Base-by-base conservation (phyloP, 2,797 vertebrate species). In the Xenopus petersii region DNA sequence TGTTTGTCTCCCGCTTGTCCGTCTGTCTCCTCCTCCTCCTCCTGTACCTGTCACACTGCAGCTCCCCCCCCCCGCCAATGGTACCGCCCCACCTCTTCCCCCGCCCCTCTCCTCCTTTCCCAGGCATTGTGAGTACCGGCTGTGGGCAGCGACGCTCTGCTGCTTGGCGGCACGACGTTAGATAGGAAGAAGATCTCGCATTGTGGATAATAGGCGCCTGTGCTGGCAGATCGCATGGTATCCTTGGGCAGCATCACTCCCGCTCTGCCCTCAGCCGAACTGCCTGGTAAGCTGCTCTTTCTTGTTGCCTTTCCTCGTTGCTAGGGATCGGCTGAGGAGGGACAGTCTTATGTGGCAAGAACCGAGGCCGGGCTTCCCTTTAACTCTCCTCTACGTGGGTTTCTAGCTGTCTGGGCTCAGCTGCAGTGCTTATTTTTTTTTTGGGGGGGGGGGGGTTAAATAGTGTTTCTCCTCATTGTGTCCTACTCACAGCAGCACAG, bases 121-220 rank as follows among this genome's bases (percentile, higher is more conserved):
- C 70, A 78, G 75, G 63, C 75, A 69, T 73, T 78, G 75, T 68
- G 66, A 71, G 33, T 63, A 64, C 70, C 58, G 70, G 64, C 62
- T 36, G 67, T 51, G 26, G 36, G 49, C 49, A 51, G 4, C 49
- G 49, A 51, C 11, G 49, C 13, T 17, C 51, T 17, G 49, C 36
- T 42, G 47, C 26, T 21, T 26, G 47, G 36, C 54, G 24, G 12
- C 69, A 12, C 46, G 56, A 46, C n/a, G 66, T 5, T 61, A 9
- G 69, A 46, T 60, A 17, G 42, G 63, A 17, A 33, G 51, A 17
- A 63, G 46, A 36, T 62, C 21, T 33, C 56, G 30, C 67, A 9
- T 58, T 55, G 58, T 64, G 49, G 16, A n/a, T 51, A 42, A 42
- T 42, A 42, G 36, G 36, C 36, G 36, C 36, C 8, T 42, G 36